Conservation (phyloP, 2,888 invertebrate species). For the Yponomeuta evonymella region DNA sequence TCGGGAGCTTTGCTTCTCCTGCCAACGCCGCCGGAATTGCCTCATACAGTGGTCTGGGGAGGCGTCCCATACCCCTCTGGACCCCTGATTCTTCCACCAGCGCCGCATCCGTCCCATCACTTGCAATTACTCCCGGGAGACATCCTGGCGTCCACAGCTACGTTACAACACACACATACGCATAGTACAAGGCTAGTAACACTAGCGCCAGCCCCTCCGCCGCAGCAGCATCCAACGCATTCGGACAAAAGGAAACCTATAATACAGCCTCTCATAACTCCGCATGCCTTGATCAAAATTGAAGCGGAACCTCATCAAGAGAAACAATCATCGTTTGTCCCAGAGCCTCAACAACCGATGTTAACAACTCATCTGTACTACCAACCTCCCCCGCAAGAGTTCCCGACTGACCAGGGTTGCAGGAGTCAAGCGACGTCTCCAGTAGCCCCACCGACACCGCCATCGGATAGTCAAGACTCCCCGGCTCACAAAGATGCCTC, state of each 20-base stretch:
- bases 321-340: slow-evolving; percentile 56
- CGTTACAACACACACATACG: slow-evolving; percentile 80
- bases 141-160: slow-evolving; percentile 79
- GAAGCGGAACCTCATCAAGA: slow-evolving; percentile 79
- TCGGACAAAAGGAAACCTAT: slow-evolving; percentile 65
- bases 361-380: slow-evolving; percentile 76
- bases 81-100: slow-evolving; percentile 57
- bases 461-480: slow-evolving; percentile 72
- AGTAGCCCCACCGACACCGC: slow-evolving; percentile 72
- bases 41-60: slow-evolving; percentile 85
- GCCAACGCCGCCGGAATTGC: slow-evolving; percentile 83
- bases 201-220: slow-evolving; percentile 76
- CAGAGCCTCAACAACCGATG: slow-evolving; percentile 72
- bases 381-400: slow-evolving; percentile 65
- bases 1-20: slow-evolving; percentile 89
- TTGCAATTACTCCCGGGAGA: slow-evolving; percentile 81
- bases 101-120: slow-evolving; percentile 78
- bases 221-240: slow-evolving; percentile 48
- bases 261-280: slow-evolving; percentile 64
- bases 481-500: slow-evolving; percentile 86
- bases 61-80: slow-evolving; percentile 74
- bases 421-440: slow-evolving; percentile 78
- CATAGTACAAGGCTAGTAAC: slow-evolving; percentile 81
- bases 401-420: slow-evolving; percentile 56
- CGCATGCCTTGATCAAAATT: slow-evolving; percentile 80